phyloP scores from a whole-genome alignment of 2,888 invertebrate genomes.

The Subacronicta megacephala region DNA sequence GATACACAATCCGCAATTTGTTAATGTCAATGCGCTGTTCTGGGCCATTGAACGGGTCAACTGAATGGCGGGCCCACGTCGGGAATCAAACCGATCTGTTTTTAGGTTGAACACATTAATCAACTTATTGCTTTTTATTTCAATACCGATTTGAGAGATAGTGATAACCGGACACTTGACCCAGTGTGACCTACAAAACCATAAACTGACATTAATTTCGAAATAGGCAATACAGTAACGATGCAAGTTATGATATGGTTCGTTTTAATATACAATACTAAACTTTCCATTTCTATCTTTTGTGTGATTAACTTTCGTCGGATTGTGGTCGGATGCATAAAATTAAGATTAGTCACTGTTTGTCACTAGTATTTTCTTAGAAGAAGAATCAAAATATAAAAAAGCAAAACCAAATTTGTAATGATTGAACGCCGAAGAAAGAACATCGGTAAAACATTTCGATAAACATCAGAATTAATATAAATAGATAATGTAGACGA shows the following conservation, averaged over 20 bases:
- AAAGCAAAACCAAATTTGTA: constrained; percentile 4
- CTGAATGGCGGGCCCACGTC: constrained; percentile 51
- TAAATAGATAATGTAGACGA: constrained; percentile 23
- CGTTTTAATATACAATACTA: constrained; percentile 19
- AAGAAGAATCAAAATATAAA: constrained; percentile 10
- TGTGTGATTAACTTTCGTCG: constrained; percentile 16
- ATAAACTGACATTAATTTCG: constrained; percentile 43
- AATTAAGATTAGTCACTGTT: constrained; percentile 42
- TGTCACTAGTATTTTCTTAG: constrained; percentile 31
- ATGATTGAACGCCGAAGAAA: constrained; percentile 5
- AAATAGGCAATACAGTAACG: constrained; percentile 40
- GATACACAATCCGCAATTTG: constrained; percentile 64
- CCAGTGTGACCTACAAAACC: constrained; percentile 44
- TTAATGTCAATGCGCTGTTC: constrained; percentile 63
- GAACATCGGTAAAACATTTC: constrained; percentile 11
- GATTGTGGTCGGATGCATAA: constrained; percentile 33
- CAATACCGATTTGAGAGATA: constrained; percentile 50
- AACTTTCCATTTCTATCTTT: constrained; percentile 40
- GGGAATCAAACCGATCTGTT: constrained; percentile 62
- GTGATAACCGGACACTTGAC: constrained; percentile 40
- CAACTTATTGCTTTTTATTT: constrained; percentile 60
- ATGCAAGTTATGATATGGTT: constrained; percentile 32
- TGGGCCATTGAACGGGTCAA: constrained; percentile 60
- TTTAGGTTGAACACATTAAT: constrained; percentile 69
- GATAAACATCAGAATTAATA: constrained; percentile 16